Conservation (phyloP, 2,113 vertebrate species). For the Anser cygnoides region DNA sequence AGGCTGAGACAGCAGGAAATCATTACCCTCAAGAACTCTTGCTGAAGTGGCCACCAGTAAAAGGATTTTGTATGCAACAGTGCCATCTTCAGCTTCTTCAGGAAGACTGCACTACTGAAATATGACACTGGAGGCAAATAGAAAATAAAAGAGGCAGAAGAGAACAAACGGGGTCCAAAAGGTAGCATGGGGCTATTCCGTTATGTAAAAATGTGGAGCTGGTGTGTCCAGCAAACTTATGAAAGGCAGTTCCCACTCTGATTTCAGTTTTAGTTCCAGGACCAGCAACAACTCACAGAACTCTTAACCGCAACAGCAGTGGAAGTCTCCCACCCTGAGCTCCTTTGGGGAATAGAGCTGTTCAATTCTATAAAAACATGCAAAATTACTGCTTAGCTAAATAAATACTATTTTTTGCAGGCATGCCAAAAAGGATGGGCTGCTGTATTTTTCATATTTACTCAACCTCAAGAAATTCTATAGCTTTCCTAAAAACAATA, state of each 20-base stretch:
- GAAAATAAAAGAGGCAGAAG: not conserved
- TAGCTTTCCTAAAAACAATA: not conserved
- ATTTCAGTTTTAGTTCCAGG: not conserved
- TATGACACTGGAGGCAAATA: fast-evolving
- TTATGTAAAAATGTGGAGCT: not conserved
- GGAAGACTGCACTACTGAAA: not conserved
- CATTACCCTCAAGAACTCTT: fast-evolving
- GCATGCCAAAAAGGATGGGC: not conserved
- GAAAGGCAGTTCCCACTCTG: fast-evolving
- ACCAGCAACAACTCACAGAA: not conserved
- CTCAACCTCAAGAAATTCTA: not conserved
- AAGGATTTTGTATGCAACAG: not conserved
- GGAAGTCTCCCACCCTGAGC: not conserved
- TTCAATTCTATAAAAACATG: not conserved
- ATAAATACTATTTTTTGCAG: not conserved
- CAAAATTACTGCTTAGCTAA: not conserved
- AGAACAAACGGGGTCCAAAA: not conserved
- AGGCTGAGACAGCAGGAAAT: not conserved
- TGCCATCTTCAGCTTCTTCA: slow-evolving; percentile 20
- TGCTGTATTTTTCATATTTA: fast-evolving
- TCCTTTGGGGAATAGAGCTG: not conserved
- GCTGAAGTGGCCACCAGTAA: not conserved
- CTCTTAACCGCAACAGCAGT: not conserved
- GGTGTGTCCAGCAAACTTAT: not conserved
- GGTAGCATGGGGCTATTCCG: fast-evolving